Evolutionary conservation across 2,888 invertebrate genomes (phyloP), one percentile per base, ranked within the genome.

Genomic region (Cerastis rubricosa): DNA sequence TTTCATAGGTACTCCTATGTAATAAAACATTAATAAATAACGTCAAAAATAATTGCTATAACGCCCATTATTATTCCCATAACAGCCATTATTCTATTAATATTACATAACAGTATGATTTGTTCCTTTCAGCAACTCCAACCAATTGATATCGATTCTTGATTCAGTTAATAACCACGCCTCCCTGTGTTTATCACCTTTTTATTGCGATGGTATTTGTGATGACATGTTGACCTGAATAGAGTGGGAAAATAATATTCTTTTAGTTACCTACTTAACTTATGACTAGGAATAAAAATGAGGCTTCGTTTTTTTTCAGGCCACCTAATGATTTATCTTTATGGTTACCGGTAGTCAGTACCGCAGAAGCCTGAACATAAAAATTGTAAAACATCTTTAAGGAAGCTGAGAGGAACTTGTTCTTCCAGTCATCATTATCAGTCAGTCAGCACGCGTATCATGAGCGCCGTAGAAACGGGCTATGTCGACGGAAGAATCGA

Each of bases 121-220:
- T 66, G 0, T 12, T 19, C 19, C 22, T 0, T 22, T 51, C 29
- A 35, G 35, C 57, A 47, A 40, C 71, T 57, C 59, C 63, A 5
- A n/a, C 65, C 70, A 83, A 86, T 77, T 75, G 64, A 43, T 88
- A 89, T 89, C 69, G 89, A 89, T 89, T 87, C 78, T 85, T 88
- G 43, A 85, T 88, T 83, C 71, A 81, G 78, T 63, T 84, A 86
- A 83, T 82, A 74, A 74, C 76, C 45, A 14, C 66, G 22, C 70
- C 79, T 67, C 57, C 68, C 22, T 29, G n/a, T 66, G 45, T 82
- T 84, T 78, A 88, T 86, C 61, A 64, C 69, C 8, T 40, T 80
- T 86, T 86, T 86, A 86, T 87, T 72, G 63, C 61, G 14, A 51
- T 0, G 12, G 2, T 76, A 29, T 63, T 63, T 66, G 40, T 76